phyloP scores from a whole-genome alignment of 2,113 vertebrate genomes.

The Nycticebus coucang region DNA sequence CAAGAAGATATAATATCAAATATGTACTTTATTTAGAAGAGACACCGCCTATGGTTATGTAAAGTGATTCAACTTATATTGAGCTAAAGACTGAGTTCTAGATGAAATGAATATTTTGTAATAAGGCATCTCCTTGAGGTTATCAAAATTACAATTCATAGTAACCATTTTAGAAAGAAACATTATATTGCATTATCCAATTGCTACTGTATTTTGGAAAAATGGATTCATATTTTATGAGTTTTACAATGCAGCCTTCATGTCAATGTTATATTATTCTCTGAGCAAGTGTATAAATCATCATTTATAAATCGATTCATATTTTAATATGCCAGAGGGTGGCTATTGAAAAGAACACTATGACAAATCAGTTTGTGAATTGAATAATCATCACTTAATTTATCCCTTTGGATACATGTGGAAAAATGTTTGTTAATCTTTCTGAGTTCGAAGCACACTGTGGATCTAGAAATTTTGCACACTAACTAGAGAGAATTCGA shows the following conservation, averaged over 20 bases:
- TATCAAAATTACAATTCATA: background rate
- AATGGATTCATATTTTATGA: conserved; percentile 37
- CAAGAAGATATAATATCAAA: conserved; percentile 51
- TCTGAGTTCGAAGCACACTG: background rate
- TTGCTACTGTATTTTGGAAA: conserved; percentile 36
- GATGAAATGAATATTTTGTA: conserved; percentile 50
- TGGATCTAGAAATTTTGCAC: background rate
- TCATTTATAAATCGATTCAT: conserved; percentile 58
- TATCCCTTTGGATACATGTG: background rate
- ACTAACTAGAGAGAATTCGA: background rate
- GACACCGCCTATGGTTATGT: conserved; percentile 21
- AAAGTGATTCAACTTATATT: conserved; percentile 33
- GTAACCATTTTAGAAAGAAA: background rate
- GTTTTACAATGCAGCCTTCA: conserved; percentile 20
- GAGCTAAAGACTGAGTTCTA: background rate
- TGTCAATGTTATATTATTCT: conserved; percentile 49
- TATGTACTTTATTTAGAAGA: conserved; percentile 45
- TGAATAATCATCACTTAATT: conserved; percentile 17
- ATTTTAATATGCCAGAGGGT: conserved; percentile 52
- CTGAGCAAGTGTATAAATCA: conserved; percentile 60
- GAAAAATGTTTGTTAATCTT: background rate
- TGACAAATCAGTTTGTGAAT: conserved; percentile 35
- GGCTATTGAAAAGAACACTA: conserved; percentile 24
- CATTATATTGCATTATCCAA: background rate
- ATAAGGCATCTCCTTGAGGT: background rate